Evolutionary conservation across 2,113 vertebrate species (phyloP).

Genomic region (Alouatta palliata): DNA sequence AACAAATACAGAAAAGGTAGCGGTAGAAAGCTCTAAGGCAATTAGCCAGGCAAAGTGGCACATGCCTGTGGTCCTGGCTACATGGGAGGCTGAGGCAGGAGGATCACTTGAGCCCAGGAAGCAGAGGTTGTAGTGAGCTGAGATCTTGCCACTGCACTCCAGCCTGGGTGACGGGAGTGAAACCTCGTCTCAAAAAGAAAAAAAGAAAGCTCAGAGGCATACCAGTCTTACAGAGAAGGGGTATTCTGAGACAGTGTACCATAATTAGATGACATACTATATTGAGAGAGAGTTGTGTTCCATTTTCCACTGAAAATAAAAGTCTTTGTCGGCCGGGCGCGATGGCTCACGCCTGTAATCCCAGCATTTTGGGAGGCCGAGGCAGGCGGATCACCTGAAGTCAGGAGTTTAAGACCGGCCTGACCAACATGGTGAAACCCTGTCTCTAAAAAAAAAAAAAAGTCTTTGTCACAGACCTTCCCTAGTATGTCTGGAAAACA

Average conservation of each 20-base stretch:
- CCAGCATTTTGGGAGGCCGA: too few relatives aligned
- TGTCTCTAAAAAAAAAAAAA: conserved; percentile 55
- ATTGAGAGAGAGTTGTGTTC: conserved; percentile 63
- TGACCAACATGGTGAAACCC: too few relatives aligned
- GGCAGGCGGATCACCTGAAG: too few relatives aligned
- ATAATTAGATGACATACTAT: neutral
- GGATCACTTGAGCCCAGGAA: neutral
- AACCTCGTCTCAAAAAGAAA: neutral
- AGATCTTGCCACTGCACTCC: neutral
- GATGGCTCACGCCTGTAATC: too few relatives aligned
- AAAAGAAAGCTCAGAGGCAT: neutral
- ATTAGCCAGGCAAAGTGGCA: neutral
- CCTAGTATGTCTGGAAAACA: conserved; percentile 67
- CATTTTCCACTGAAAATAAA: conserved; percentile 70
- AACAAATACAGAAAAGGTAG: neutral
- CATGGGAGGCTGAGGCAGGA: neutral
- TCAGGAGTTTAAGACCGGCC: too few relatives aligned
- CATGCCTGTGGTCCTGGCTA: neutral
- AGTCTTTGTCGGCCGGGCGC: conserved; percentile 40
- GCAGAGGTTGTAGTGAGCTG: neutral
- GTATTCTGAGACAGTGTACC: neutral
- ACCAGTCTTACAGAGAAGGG: neutral
- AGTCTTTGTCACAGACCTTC: conserved; percentile 68
- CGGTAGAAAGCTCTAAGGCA: neutral
- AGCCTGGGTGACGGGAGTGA: neutral